Percentiles rank a stretch among this genome's conserved stretches.
Conservation (phyloP, 37 sponge, comb jelly and placozoan species). For the Tethya wilhelma region DNA sequence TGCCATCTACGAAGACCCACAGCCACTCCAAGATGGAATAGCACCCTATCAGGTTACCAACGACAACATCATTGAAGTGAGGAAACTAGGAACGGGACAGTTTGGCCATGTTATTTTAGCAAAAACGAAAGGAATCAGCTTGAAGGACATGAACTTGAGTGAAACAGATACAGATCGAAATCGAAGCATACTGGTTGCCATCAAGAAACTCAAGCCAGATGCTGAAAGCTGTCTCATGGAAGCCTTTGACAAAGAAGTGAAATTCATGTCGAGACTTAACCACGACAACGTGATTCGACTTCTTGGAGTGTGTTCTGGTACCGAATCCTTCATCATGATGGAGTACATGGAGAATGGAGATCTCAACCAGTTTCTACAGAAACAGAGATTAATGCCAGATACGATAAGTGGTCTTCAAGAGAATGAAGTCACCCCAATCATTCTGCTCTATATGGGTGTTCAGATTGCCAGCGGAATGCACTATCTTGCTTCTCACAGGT, state of each 20-base stretch:
- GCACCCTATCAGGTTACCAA: constrained; percentile 38
- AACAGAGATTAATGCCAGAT: constrained; percentile 52
- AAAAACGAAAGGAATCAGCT: constrained; percentile 46
- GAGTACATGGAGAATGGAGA: constrained; percentile 98
- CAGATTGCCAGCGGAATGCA: constrained; percentile 88
- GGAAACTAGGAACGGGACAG: constrained; percentile 72
- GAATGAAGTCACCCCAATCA: constrained; percentile 61
- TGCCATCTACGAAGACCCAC: constrained; percentile 71
- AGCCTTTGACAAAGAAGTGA: constrained; percentile 80
- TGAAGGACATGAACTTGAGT: constrained; percentile 58
- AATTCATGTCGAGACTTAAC: constrained; percentile 82
- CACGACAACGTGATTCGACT: constrained; percentile 79
- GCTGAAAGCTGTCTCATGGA: constrained; percentile 60
- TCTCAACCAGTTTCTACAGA: constrained; percentile 89
- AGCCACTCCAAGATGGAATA: constrained; percentile 1
- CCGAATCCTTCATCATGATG: constrained; percentile 87
- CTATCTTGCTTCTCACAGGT: constrained; percentile 72
- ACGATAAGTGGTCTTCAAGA: constrained; percentile 62
- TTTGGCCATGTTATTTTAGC: constrained; percentile 81
- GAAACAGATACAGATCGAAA: constrained; percentile 49
- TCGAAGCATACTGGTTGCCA: constrained; percentile 64
- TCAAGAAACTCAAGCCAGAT: constrained; percentile 75
- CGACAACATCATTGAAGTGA: constrained; percentile 55
- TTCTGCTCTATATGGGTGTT: constrained; percentile 76
- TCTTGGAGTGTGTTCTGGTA: constrained; percentile 63